phyloP scores from a whole-genome alignment of 2,113 vertebrate genomes.

The Bufo bufo region DNA sequence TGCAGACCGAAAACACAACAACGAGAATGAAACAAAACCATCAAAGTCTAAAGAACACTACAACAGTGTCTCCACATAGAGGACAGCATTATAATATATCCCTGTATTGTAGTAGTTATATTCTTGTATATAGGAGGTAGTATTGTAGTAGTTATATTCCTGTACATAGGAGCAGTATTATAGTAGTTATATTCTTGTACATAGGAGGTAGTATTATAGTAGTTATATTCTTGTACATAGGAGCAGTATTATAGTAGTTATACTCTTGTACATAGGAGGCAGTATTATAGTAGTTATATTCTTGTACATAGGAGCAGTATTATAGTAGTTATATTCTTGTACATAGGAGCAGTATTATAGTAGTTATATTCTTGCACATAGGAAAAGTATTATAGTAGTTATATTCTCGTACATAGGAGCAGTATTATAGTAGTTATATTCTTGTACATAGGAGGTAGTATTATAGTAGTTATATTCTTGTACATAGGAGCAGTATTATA shows the following conservation, averaged over 20 bases:
- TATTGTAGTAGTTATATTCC: conserved; percentile 18
- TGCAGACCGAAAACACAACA: too few relatives aligned
- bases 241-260: not conserved
- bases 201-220: conserved; percentile 9
- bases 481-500: conserved; percentile 7
- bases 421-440: conserved; percentile 10
- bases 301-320: conserved; percentile 12
- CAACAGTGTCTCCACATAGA: too few relatives aligned
- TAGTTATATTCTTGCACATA: not conserved
- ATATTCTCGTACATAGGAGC: not conserved
- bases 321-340: conserved; percentile 23
- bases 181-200: conserved; percentile 16
- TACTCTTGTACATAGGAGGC: not conserved
- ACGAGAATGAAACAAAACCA: too few relatives aligned
- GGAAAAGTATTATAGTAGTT: conserved; percentile 7
- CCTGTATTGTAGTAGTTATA: conserved; percentile 21
- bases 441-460: conserved; percentile 1
- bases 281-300: conserved; percentile 25
- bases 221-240: conserved; percentile 4
- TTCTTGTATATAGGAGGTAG: conserved; percentile 2
- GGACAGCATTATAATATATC: conserved; percentile 2
- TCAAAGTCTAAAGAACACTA: too few relatives aligned
- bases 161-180: conserved; percentile 9
- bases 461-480: conserved; percentile 17
- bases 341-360: not conserved